Percentiles rank a stretch among this genome's conserved stretches.
Evolutionary conservation across 2,888 invertebrate species (phyloP).

Genomic region (Cremastobaeus sp.): DNA sequence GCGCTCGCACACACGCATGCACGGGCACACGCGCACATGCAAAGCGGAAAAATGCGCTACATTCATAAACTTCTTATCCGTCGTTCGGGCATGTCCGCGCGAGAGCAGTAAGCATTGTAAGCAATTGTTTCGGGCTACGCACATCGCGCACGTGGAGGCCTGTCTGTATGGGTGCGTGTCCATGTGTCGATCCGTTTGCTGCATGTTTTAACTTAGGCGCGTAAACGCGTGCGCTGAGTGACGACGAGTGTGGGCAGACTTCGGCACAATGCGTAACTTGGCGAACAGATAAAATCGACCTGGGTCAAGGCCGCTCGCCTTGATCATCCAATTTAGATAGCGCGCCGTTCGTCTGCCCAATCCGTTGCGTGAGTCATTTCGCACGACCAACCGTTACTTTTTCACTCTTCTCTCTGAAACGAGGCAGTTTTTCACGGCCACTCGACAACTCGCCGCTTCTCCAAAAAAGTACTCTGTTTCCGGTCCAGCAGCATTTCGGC

Average conservation of each 20-base stretch:
- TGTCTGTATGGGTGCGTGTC: no score
- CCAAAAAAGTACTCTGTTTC: no score
- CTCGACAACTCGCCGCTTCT: no score
- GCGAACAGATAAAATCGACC: conserved; percentile 43
- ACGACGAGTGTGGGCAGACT: conserved; percentile 24
- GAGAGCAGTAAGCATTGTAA: conserved; percentile 32
- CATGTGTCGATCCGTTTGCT: background rate
- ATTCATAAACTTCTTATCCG: conserved; percentile 58
- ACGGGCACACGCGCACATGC: background rate
- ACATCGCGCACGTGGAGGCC: conserved; percentile 16
- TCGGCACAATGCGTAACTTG: conserved; percentile 33
- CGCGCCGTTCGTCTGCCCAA: conserved; percentile 16
- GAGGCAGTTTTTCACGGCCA: no score
- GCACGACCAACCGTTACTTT: conserved; percentile 15
- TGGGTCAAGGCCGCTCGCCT: conserved; percentile 48
- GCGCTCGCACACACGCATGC: no score
- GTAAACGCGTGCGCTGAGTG: conserved; percentile 37
- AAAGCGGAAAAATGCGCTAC: conserved; percentile 37
- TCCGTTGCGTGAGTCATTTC: conserved; percentile 25
- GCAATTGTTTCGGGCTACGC: conserved; percentile 43
- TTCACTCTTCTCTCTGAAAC: no score
- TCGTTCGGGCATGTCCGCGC: conserved; percentile 37
- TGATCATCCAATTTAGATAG: conserved; percentile 48
- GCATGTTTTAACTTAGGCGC: conserved; percentile 20
- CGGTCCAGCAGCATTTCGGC: no score